Conservation (phyloP, 2,113 vertebrate species). For the Thomomys bottae region DNA sequence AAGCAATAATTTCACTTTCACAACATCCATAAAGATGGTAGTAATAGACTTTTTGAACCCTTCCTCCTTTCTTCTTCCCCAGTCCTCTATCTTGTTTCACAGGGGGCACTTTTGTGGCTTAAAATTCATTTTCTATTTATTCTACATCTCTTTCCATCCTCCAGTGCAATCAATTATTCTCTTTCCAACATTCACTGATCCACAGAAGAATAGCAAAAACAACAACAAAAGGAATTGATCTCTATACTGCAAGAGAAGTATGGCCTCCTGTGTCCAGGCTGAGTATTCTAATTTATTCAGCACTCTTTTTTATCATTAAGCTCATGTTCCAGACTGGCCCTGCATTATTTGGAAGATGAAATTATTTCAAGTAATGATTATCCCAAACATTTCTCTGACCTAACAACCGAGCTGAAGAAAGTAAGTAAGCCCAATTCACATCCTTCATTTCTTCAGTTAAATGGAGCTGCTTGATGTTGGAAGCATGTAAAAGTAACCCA, state of each 20-base stretch:
- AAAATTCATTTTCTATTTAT: not conserved
- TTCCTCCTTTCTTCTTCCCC: not conserved
- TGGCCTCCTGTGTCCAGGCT: not conserved
- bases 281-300: not conserved
- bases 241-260: not conserved
- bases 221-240: not conserved
- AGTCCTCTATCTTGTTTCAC: not conserved
- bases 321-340: not conserved
- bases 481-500: not conserved
- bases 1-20: conserved; percentile 16
- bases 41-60: not conserved
- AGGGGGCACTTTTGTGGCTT: not conserved
- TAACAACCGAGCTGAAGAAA: not conserved
- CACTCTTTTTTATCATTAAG: not conserved
- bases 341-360: not conserved
- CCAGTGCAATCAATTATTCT: not conserved
- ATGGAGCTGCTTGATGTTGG: not conserved
- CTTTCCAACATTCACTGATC: not conserved
- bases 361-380: not conserved
- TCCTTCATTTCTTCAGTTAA: not conserved
- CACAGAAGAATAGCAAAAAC: not conserved
- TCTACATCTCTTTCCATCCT: not conserved
- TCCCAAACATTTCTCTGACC: not conserved
- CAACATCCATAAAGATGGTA: not conserved
- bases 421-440: not conserved